phyloP scores from a whole-genome alignment of 2,888 invertebrate genomes.

The Pharmacophagus antenor region DNA sequence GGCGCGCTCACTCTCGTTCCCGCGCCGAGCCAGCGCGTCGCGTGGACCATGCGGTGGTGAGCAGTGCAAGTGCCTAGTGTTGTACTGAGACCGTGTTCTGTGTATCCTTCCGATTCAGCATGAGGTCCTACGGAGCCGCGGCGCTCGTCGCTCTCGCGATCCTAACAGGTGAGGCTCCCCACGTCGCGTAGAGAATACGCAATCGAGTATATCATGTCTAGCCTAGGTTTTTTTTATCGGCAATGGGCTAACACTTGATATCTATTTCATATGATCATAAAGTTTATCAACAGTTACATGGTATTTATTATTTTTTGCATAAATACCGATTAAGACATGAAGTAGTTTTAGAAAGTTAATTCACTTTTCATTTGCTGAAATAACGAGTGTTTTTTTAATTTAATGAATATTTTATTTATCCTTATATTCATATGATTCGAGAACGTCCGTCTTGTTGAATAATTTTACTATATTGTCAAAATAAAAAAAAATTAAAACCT shows the following conservation, averaged over 20 bases:
- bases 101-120: constrained; percentile 46
- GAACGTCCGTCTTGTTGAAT: background rate
- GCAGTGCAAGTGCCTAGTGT: constrained; percentile 61
- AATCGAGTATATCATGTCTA: no score
- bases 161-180: constrained; percentile 57
- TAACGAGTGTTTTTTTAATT: no score
- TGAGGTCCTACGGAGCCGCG: constrained; percentile 65
- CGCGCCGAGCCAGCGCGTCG: constrained; percentile 74
- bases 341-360: background rate
- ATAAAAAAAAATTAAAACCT: background rate
- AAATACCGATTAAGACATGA: background rate
- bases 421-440: background rate
- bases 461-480: background rate
- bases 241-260: no score
- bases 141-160: constrained; percentile 60
- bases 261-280: no score
- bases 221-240: no score
- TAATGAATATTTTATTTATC: no score
- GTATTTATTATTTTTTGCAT: background rate
- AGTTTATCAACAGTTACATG: background rate
- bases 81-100: constrained; percentile 46
- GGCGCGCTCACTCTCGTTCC: constrained; percentile 48
- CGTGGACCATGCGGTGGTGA: constrained; percentile 71
- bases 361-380: background rate
- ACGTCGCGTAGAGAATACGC: background rate